These are phyloP conservation scores for Ictidomys tridecemlineatus DNA, from an alignment of 2,113 vertebrate genomes.

Conservation along the genomic window DNA sequence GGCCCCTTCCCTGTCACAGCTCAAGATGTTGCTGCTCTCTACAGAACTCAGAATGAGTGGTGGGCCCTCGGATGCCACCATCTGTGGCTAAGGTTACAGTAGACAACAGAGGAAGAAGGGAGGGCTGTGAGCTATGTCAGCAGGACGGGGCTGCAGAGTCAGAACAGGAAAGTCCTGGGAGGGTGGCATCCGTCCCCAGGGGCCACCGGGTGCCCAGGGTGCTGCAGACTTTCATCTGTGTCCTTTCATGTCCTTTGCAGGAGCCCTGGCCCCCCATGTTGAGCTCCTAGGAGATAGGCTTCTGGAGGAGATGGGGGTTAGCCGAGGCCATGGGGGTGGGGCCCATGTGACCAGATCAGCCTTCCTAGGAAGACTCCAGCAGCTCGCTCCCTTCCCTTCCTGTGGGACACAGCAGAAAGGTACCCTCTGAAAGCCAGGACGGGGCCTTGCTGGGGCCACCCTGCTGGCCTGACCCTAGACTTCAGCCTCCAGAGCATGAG, in stretches of 20 bases:
- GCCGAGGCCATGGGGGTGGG: accelerated
- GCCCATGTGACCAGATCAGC: accelerated
- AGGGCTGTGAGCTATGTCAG: too few species aligned
- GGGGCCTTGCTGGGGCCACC: accelerated
- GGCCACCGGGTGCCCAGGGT: too few species aligned
- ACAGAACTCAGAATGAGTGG: neutral
- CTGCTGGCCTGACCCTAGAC: too few species aligned
- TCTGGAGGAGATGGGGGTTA: accelerated
- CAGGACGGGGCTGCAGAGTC: accelerated
- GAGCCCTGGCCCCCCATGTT: accelerated
- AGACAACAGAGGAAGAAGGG: too few species aligned
- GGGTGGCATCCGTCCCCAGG: accelerated
- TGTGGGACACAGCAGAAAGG: too few species aligned
- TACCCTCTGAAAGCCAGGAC: accelerated
- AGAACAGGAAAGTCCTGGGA: accelerated
- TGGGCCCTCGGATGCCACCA: accelerated
- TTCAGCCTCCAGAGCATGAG: accelerated
- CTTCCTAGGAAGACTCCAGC: neutral
- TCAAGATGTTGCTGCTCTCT: neutral
- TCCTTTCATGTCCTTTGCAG: too few species aligned
- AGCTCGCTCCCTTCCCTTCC: accelerated
- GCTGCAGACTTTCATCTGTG: too few species aligned
- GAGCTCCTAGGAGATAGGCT: neutral
- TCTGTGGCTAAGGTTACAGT: too few species aligned
- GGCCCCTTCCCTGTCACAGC: too few species aligned